Evolutionary conservation across 2,888 invertebrate genomes (phyloP), one percentile per base, ranked within the genome.

Genomic region (Drosophila demipolita): DNA sequence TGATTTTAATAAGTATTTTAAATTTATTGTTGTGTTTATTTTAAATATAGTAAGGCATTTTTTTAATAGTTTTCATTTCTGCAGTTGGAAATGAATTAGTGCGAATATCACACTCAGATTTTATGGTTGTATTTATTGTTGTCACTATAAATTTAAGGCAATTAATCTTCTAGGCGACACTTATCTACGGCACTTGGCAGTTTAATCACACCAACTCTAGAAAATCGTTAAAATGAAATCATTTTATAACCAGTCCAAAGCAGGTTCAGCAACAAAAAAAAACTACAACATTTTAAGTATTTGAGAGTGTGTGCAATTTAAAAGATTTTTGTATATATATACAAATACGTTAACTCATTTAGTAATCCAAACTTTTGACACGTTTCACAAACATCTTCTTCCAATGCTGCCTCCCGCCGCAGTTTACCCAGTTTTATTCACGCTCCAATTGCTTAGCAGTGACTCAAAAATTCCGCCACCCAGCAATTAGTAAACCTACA

Each of bases 401-500:
- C 61, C 65, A 48, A 29, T 33, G 49, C 45, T 33, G 50, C 36
- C 49, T 17, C 29, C 23, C 11, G 6, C 50, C n/a, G 26, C 38
- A 26, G 29, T n/a, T n/a, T 20, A 20, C 15, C 52, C 20, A 33
- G 36, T 58, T 63, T 20, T 45, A 49, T 78, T 88, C 61, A 86
- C 78, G 84, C 89, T 86, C 89, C 84, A 86, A 81, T 88, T 84
- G 84, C 76, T 79, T 53, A 57, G 36, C 71, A 86, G 81, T 79
- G 89, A 72, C 71, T 88, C 82, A 80, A 76, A 83, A 88, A 72
- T 81, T 87, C 68, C 59, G 84, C 89, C 89, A 89, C 87, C 84
- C 87, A 84, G 87, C 89, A 85, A 85, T 85, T 85, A 85, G 89
- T 78, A 75, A 74, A 82, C 87, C 89, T 80, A 89, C 89, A 84